Evolutionary conservation across 1,140 invertebrate genomes (phyloP), one percentile per base, ranked within the genome.

Genomic region (Zeugodacus cucurbitae): DNA sequence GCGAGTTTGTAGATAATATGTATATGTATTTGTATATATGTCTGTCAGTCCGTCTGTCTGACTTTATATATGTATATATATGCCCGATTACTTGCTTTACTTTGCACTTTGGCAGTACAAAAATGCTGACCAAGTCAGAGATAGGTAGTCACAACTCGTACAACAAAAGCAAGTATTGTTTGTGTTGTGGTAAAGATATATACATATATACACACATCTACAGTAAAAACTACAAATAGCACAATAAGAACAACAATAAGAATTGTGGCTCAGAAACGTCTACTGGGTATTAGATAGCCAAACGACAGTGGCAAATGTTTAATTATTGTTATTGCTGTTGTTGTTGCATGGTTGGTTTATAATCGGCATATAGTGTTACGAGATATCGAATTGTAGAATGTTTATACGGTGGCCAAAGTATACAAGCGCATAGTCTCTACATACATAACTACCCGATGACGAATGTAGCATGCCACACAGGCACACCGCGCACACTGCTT

Each of bases 361-460:
- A 48, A n/a, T 82, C 74, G 74, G 74, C 41, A 82, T 82, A 82
- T 82, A 82, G 41, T 11, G 41, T 82, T 48, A 82, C 74, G 74
- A 82, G 74, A 82, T 82, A 82, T 48, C 37, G 41, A 10, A 48
- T 82, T 82, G 74, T 48, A 82, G 74, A 82, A 82, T 82, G 74
- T 82, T 82, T 82, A 48, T 48, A 44, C 48, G 48, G 17, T 54
- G 48, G 26, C 64, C 64, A 34, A 20, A 70, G 17, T 41, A 22
- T 37, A 74, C 22, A n/a, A 17, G 34, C 67, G 34, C 14, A 3
- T 22, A 2, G 74, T 48, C 14, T 10, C n/a, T 37, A 48, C 41
- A 37, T 34, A 37, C 1, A 44, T 82, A 82, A 48, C 74, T 48
- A 48, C 67, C 41, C 74, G 74, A 82, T 82, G 74, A 82, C 74